Conservation (phyloP, 23 tunicate species). For the Aplidium turbinatum region DNA sequence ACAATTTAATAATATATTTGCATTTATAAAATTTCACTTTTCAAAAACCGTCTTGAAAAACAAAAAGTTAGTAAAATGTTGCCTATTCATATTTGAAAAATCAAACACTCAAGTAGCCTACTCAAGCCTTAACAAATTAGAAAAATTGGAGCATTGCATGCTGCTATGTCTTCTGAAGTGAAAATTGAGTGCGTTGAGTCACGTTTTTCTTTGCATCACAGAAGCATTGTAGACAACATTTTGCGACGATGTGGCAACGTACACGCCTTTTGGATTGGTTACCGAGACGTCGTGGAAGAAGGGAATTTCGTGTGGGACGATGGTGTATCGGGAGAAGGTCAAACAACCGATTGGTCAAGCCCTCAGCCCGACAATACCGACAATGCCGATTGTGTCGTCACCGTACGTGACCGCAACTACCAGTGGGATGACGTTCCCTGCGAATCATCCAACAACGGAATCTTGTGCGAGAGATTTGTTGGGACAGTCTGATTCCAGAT, state of each 20-base stretch:
- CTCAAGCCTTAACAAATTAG: no score
- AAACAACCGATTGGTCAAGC: constrained; percentile 10
- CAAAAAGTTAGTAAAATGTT: no score
- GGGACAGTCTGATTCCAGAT: neutral
- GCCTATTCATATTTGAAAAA: no score
- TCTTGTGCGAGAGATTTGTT: constrained; percentile 32
- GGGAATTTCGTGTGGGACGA: constrained; percentile 28
- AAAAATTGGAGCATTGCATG: no score
- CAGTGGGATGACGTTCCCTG: constrained; percentile 45
- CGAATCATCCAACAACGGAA: constrained; percentile 17
- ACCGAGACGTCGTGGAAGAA: constrained; percentile 3
- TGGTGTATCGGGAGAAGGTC: neutral
- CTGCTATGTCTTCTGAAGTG: no score
- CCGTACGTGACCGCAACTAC: constrained; percentile 26
- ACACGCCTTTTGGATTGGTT: constrained; percentile 41
- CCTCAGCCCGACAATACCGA: constrained; percentile 36
- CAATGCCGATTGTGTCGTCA: constrained; percentile 23
- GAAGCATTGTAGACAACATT: constrained; percentile 28
- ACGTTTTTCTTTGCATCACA: no score
- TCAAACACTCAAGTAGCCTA: no score
- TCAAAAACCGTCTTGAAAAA: no score
- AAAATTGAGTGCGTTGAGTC: no score
- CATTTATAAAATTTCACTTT: no score
- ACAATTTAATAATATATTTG: no score
- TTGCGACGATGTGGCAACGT: constrained; percentile 16